These are phyloP conservation scores for Pachypeltis micranthus DNA, from an alignment of 1,140 invertebrate genomes.

Conservation along the genomic window DNA sequence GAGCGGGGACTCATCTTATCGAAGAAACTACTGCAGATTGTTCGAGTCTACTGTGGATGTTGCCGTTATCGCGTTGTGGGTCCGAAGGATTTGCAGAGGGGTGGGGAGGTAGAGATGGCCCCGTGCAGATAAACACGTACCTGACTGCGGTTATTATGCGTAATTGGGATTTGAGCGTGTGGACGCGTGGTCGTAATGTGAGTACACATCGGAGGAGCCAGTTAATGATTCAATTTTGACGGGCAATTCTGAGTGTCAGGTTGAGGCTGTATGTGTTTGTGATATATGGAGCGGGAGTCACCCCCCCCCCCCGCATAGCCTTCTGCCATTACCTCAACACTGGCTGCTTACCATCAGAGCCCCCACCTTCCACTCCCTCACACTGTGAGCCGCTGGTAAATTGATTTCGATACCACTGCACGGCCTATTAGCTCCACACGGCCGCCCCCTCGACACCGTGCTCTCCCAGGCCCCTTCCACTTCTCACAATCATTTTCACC, in stretches of 20 bases:
- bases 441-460: neutral
- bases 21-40: too few species aligned
- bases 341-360: too few species aligned
- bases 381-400: conserved; percentile 11
- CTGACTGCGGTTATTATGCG: conserved; percentile 18
- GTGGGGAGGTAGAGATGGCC: conserved; percentile 12
- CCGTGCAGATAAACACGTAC: conserved; percentile 19
- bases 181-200: conserved; percentile 15
- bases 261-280: conserved; percentile 12
- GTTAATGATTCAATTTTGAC: conserved; percentile 22
- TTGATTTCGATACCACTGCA: conserved; percentile 12
- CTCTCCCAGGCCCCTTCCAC: too few species aligned
- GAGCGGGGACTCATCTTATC: too few species aligned
- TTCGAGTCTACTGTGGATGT: too few species aligned
- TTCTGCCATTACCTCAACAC: too few species aligned
- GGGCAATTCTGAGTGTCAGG: conserved; percentile 19
- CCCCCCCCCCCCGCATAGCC: neutral
- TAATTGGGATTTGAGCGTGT: conserved; percentile 19
- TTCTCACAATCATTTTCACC: too few species aligned
- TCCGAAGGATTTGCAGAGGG: too few species aligned
- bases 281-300: conserved; percentile 16
- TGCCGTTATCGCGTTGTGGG: too few species aligned
- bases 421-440: conserved; percentile 7
- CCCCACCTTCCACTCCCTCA: neutral
- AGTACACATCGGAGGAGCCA: conserved; percentile 9